phyloP scores from a whole-genome alignment of 1,140 invertebrate genomes.

The Cotesia vestalis region DNA sequence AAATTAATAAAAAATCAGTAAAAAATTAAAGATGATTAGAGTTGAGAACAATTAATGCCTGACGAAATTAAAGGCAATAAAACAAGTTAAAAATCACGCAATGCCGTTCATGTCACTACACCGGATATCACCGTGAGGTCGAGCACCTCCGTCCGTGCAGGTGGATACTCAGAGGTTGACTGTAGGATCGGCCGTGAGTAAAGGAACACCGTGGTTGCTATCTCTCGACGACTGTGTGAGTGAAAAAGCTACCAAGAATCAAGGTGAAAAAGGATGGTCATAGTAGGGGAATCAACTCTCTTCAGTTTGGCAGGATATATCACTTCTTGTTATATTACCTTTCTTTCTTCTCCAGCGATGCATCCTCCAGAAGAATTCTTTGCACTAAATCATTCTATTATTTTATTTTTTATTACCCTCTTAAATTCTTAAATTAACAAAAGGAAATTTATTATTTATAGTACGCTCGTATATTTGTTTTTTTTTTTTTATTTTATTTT shows the following conservation, averaged over 20 bases:
- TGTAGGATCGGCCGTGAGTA: conserved; percentile 60
- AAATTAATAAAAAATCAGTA: neutral
- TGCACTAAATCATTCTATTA: neutral
- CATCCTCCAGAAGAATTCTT: neutral
- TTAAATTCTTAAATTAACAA: too few relatives aligned
- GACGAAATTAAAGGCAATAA: conserved; percentile 6
- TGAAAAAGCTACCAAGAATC: conserved; percentile 42
- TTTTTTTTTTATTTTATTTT: too few relatives aligned
- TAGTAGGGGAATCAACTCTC: conserved; percentile 24
- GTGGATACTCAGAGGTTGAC: conserved; percentile 66
- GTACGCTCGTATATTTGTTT: too few relatives aligned
- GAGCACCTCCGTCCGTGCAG: conserved; percentile 64
- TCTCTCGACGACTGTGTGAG: conserved; percentile 26
- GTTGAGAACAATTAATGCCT: conserved; percentile 3
- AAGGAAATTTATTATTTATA: too few relatives aligned
- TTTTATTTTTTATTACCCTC: too few relatives aligned
- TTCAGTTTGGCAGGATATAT: conserved; percentile 23
- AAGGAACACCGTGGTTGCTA: conserved; percentile 47
- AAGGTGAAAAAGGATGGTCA: conserved; percentile 24
- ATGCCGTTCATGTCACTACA: conserved; percentile 62
- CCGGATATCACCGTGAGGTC: conserved; percentile 57
- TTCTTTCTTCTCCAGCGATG: neutral
- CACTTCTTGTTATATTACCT: neutral
- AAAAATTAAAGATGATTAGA: neutral
- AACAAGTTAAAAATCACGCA: conserved; percentile 41